These are phyloP conservation scores for Torymus aiolomorphi DNA, from an alignment of 2,888 invertebrate species.

Conservation along the genomic window DNA sequence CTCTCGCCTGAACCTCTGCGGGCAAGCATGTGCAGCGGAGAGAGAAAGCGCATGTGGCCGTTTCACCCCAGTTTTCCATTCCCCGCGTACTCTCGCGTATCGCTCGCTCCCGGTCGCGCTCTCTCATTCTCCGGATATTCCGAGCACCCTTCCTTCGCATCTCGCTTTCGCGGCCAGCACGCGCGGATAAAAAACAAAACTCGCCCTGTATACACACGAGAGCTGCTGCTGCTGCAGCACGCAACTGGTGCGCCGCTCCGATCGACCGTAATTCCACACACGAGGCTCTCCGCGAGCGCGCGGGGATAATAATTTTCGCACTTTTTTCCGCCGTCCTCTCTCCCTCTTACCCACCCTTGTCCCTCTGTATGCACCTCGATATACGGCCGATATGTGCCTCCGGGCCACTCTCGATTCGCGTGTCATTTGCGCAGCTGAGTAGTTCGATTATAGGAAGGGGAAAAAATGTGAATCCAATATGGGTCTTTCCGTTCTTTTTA, in stretches of 20 bases:
- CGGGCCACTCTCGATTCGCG: conserved; percentile 14
- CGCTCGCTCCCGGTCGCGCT: conserved; percentile 16
- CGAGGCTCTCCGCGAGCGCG: conserved; percentile 5
- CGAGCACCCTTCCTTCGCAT: conserved; percentile 39
- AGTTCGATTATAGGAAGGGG: not conserved
- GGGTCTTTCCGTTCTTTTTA: not conserved
- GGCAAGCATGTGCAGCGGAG: not conserved
- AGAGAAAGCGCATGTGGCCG: conserved; percentile 26
- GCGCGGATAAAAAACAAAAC: conserved; percentile 38
- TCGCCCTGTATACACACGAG: conserved; percentile 6
- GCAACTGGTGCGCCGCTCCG: conserved; percentile 60
- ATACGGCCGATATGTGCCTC: conserved; percentile 50
- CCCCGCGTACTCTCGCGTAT: conserved; percentile 11
- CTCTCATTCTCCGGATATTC: conserved; percentile 50
- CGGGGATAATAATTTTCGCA: conserved; percentile 38
- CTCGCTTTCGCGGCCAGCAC: not conserved
- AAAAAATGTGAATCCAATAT: not conserved
- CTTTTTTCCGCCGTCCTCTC: conserved; percentile 40
- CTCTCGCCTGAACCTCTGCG: not conserved
- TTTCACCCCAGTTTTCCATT: conserved; percentile 24
- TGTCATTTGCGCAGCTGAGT: not conserved
- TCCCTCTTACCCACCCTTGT: conserved; percentile 23
- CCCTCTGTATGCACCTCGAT: conserved; percentile 17
- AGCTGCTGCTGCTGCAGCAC: conserved; percentile 55
- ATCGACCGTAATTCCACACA: conserved; percentile 49